Evolutionary conservation across 2,113 vertebrate species (phyloP).

Genomic region (Corynorhinus townsendii): DNA sequence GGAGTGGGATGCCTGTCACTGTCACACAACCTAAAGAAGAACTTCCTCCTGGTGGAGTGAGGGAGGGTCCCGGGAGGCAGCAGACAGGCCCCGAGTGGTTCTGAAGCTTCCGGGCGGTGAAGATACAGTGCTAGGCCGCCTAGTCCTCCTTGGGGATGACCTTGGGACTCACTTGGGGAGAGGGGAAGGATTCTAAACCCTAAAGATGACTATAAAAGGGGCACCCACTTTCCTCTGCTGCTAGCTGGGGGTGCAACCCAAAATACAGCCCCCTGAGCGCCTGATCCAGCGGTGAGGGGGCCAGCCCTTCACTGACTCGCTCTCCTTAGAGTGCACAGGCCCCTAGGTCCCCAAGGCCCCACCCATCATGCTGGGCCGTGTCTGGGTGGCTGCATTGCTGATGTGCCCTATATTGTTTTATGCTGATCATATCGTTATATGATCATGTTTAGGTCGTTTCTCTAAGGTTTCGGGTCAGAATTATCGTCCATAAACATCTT

Average conservation of each 20-base stretch:
- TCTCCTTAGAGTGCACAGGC: background rate
- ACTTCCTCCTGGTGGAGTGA: fast-evolving
- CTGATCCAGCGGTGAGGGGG: background rate
- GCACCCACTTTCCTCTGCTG: background rate
- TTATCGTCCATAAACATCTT: background rate
- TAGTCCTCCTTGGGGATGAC: background rate
- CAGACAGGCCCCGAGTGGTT: background rate
- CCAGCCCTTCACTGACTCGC: background rate
- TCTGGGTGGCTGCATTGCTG: background rate
- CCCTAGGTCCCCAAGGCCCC: background rate
- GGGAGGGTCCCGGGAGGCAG: background rate
- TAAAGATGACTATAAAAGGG: background rate
- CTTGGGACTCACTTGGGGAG: background rate
- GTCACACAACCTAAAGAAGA: background rate
- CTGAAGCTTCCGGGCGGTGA: background rate
- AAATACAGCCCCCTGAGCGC: background rate
- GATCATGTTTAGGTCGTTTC: background rate
- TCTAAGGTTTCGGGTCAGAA: background rate
- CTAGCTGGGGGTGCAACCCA: background rate
- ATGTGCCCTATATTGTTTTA: background rate
- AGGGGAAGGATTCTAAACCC: background rate
- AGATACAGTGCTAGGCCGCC: background rate
- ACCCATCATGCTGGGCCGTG: fast-evolving
- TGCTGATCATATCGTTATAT: background rate
- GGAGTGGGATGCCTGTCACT: too few relatives aligned